Conservation (phyloP, 2,888 invertebrate species). For the Polydrusus cervinus region DNA sequence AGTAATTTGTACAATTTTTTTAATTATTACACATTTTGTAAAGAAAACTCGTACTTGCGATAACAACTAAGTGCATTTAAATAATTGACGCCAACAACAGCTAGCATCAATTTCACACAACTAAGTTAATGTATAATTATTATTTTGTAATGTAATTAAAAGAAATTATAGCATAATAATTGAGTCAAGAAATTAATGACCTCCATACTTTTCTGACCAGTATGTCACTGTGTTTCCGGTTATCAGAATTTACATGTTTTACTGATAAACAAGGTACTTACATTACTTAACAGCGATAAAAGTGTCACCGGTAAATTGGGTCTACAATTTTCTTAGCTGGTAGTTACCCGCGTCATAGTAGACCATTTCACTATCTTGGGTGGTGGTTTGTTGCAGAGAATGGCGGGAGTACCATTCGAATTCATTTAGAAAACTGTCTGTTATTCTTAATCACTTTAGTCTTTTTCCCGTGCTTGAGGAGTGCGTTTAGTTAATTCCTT, state of each 20-base stretch:
- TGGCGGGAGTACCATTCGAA: constrained; percentile 66
- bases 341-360: constrained; percentile 38
- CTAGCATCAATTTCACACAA: neutral
- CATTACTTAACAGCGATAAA: constrained; percentile 36
- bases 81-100: neutral
- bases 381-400: constrained; percentile 66
- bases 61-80: neutral
- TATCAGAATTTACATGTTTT: constrained; percentile 29
- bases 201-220: constrained; percentile 10
- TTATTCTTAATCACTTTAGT: constrained; percentile 67
- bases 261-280: constrained; percentile 16
- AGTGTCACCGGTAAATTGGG: constrained; percentile 42
- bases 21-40: no score
- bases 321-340: constrained; percentile 41
- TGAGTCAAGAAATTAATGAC: constrained; percentile 12
- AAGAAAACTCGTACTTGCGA: neutral
- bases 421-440: constrained; percentile 69
- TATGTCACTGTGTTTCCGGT: constrained; percentile 29
- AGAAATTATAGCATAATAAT: constrained; percentile 22
- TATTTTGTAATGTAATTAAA: constrained; percentile 7
- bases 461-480: constrained; percentile 68
- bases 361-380: constrained; percentile 58
- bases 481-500: constrained; percentile 62
- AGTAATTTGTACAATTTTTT: neutral
- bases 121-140: constrained; percentile 10